Percentiles rank a stretch among this genome's conserved stretches.
phyloP scores from a whole-genome alignment of 2,113 vertebrate genomes.

The Zosterops lateralis region DNA sequence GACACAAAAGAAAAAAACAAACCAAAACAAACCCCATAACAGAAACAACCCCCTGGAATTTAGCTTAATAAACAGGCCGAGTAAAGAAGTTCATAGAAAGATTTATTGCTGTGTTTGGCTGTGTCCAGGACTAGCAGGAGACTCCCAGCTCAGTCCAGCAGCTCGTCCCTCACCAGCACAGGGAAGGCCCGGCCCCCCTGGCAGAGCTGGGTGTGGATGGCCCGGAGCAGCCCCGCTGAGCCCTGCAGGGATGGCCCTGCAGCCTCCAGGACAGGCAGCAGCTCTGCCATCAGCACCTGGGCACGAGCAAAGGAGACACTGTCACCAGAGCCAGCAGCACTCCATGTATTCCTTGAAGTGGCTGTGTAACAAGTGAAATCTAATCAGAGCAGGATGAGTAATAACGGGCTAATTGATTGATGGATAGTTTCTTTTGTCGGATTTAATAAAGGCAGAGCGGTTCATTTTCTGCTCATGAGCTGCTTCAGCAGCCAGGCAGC shows the following conservation, averaged over 20 bases:
- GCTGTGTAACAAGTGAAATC: background rate
- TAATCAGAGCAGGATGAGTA: background rate
- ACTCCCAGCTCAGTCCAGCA: constrained; percentile 59
- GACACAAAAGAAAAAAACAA: accelerated
- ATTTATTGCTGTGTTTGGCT: constrained; percentile 16
- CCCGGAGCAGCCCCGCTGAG: constrained; percentile 68
- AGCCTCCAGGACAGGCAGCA: constrained; percentile 72
- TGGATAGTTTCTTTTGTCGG: background rate
- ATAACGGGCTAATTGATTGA: background rate
- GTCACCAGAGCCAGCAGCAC: background rate
- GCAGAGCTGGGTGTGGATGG: constrained; percentile 82
- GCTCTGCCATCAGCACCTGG: constrained; percentile 80
- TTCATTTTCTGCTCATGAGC: background rate
- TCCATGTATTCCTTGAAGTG: background rate
- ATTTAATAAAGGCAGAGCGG: background rate
- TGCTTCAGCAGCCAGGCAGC: background rate
- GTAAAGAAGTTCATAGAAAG: background rate
- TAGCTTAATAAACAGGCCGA: background rate
- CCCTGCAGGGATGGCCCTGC: background rate
- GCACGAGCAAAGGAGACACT: background rate
- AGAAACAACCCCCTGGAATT: background rate
- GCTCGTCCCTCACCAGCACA: constrained; percentile 79
- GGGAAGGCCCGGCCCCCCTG: constrained; percentile 82
- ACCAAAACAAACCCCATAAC: background rate
- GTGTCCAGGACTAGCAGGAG: background rate